Evolutionary conservation across 2,797 vertebrate genomes (phyloP), one percentile per base, ranked within the genome.

Genomic region (Sus cebifrons): DNA sequence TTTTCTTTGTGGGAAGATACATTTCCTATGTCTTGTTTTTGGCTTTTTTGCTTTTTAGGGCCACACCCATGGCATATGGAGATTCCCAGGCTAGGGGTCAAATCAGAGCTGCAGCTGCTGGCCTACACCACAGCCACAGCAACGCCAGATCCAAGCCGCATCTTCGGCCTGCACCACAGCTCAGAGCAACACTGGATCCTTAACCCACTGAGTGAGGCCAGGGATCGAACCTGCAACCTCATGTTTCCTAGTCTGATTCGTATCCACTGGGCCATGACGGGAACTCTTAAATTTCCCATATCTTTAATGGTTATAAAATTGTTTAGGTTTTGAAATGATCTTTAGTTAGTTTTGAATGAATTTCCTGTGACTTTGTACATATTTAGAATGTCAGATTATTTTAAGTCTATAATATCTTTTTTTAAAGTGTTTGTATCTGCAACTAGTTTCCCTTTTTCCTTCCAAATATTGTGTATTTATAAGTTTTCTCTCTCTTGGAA

Each of bases 391-490:
- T 71, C 2, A 85, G 16, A 32, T 88, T 87, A 18, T 73, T 92
- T 6, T 78, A 89, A 89, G 67, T 79, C 88, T 44, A 17, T 86
- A 54, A n/a, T 88, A 32, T 68, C 5, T 83, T 91, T 77, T 91
- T 77, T n/a, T 13, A 87, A 92, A 49, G 71, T 40, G 0, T 44
- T 83, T 83, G 62, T 67, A 44, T 65, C 40, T 83, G n/a, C 49
- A 68, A 5, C 77, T 89, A 64, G 17, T 91, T 88, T 83, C 7
- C 32, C 15, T 44, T 71, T 86, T 73, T 83, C 11, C 54, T 89
- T 86, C 32, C 27, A 89, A 84, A 58, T 89, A 49, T 36, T 93
- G 14, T 85, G 92, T 90, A 60, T 89, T 64, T 82, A 16, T 74
- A 73, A 74, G 54, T 79, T 83, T 95, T 68, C 27, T 81, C 8